Evolutionary conservation across 2,797 vertebrate genomes (phyloP).

Genomic region (Trematomus bernacchii): DNA sequence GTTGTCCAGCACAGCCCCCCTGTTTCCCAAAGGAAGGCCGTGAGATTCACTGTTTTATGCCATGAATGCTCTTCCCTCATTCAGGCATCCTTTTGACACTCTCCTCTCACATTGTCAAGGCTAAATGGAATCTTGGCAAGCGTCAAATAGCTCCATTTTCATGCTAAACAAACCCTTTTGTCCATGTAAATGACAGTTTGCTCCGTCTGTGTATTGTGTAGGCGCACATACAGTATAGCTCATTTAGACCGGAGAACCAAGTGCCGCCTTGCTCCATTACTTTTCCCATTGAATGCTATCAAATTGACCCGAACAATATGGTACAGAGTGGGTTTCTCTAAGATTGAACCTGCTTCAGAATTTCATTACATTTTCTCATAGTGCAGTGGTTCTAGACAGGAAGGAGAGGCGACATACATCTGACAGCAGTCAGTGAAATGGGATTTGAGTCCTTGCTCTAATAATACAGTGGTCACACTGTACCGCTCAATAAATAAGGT

Average conservation of each 20-base stretch:
- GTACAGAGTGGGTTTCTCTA: slow-evolving; percentile 20
- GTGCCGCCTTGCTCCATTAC: slow-evolving; percentile 28
- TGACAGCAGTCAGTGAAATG: slow-evolving; percentile 47
- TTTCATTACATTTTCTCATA: slow-evolving; percentile 63
- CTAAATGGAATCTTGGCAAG: slow-evolving; percentile 69
- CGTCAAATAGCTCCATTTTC: slow-evolving; percentile 57
- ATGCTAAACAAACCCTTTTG: slow-evolving; percentile 72
- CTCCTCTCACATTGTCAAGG: slow-evolving; percentile 63
- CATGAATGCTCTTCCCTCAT: slow-evolving; percentile 63
- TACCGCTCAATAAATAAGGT: slow-evolving; percentile 43
- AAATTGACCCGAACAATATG: slow-evolving; percentile 42
- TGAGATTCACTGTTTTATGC: slow-evolving; percentile 59
- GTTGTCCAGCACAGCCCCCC: slow-evolving; percentile 33
- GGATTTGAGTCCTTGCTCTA: slow-evolving; percentile 56
- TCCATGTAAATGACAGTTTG: slow-evolving; percentile 49
- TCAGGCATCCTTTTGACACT: slow-evolving; percentile 63
- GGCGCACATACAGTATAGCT: slow-evolving; percentile 25
- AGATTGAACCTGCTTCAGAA: slow-evolving; percentile 38
- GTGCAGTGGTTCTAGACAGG: slow-evolving; percentile 36
- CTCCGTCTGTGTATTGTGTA: slow-evolving; percentile 24
- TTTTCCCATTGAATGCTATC: slow-evolving; percentile 41
- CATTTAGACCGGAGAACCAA: slow-evolving; percentile 30
- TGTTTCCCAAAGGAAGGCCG: slow-evolving; percentile 50
- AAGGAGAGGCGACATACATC: slow-evolving; percentile 33
- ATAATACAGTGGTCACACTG: slow-evolving; percentile 43